Evolutionary conservation across 2,888 invertebrate genomes (phyloP), one percentile per base, ranked within the genome.

Genomic region (Acanthosoma haemorrhoidale): DNA sequence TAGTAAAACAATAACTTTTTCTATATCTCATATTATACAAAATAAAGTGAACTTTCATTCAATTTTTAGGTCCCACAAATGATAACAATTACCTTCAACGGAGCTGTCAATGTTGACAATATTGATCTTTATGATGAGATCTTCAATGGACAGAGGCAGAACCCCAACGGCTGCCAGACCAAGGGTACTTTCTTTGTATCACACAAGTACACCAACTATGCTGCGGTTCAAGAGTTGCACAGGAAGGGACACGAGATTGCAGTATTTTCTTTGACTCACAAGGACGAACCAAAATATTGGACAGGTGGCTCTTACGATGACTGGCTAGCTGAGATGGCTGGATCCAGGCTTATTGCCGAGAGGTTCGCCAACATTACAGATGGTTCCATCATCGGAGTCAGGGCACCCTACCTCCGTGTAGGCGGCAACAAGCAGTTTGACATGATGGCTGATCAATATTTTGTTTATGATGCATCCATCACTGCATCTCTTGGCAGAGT

Each of bases 371-470:
- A 95, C 80, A 92, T 95, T 76, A 91, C 92, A 68, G 94, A 95
- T 78, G 92, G 92, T 51, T 91, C 93, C 4, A 91, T 95, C 75
- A 92, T 94, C 76, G 93, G 72, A 66, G 60, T 72, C 21, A 67
- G 72, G n/a, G 72, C 72, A n/a, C 72, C 72, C 0, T 72, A 72
- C 51, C 64, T 72, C 67, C 85, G 94, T 67, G 92, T 94, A 0
- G 95, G 96, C 73, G 95, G 96, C 73, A 94, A 95, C 84, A 93
- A 89, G 77, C 94, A 95, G 83, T 96, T 96, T 80, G 92, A 94
- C 81, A 96, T 96, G 94, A 95, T 96, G 95, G 88, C 91, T 69
- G 94, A 95, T 80, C 92, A 95, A 79, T 93, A 91, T 82, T 95
- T 95, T 80, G 89, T 92, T 6, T 96, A 96, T 80, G 96, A 96